Percentiles rank a stretch among this genome's conserved stretches.
These are phyloP conservation scores for Microchrysa polita DNA, from an alignment of 2,888 invertebrate genomes.

Conservation along the genomic window DNA sequence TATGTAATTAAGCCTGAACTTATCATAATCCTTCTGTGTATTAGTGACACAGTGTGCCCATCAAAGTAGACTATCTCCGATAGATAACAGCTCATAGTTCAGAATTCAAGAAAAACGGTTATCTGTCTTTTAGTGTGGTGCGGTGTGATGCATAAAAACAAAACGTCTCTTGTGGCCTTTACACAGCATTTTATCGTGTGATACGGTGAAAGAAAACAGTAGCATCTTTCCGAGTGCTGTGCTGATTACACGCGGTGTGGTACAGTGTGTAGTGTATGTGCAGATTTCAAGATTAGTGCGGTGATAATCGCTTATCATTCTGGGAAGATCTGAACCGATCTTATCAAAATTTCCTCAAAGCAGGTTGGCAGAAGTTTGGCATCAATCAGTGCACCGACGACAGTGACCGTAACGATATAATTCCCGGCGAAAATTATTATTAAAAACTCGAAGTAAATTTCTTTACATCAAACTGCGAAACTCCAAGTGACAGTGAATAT, in stretches of 20 bases:
- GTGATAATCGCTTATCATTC: background rate
- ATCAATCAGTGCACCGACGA: no score
- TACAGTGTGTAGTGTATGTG: constrained; percentile 39
- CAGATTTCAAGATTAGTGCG: constrained; percentile 23
- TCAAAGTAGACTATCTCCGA: no score
- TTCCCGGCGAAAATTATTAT: background rate
- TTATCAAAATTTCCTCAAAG: background rate
- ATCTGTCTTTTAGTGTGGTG: constrained; percentile 1
- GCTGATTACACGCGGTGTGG: constrained; percentile 19
- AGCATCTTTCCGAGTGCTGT: background rate
- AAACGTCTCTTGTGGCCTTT: background rate
- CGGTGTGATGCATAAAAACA: constrained; percentile 9
- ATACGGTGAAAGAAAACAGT: background rate
- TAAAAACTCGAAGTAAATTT: background rate
- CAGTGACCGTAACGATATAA: background rate
- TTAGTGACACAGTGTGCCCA: no score
- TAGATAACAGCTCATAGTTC: no score
- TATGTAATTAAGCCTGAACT: no score
- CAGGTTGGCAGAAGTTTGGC: no score
- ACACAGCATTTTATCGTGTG: background rate
- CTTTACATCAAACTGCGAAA: background rate
- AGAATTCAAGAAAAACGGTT: no score
- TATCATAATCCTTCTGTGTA: no score
- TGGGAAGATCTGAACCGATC: background rate
- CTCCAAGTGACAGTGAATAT: background rate